phyloP scores from a whole-genome alignment of 2,113 vertebrate genomes.

The Heloderma charlesbogerti region DNA sequence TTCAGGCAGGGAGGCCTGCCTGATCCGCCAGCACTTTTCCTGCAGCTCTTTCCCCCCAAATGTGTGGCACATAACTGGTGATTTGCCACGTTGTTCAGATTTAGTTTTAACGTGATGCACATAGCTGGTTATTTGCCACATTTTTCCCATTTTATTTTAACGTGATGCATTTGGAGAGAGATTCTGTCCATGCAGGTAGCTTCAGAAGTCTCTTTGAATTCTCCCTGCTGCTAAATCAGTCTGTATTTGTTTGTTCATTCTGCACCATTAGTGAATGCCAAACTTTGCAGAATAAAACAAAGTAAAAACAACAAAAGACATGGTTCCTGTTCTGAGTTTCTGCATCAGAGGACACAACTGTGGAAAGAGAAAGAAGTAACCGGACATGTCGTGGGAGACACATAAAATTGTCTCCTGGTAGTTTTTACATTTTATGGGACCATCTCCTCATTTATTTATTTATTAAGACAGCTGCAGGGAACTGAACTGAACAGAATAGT shows the following conservation, averaged over 20 bases:
- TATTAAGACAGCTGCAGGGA: not conserved
- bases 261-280: not conserved
- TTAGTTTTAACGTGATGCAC: not conserved
- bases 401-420: not conserved
- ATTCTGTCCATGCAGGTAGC: not conserved
- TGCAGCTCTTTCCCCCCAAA: constrained; percentile 28
- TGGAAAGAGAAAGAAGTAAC: not conserved
- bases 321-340: not conserved
- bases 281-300: not conserved
- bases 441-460: too few species aligned
- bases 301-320: too few species aligned
- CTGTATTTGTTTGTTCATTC: not conserved
- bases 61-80: constrained; percentile 11
- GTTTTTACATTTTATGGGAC: not conserved
- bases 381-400: too few species aligned
- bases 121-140: constrained; percentile 50
- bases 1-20: constrained; percentile 29
- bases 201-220: not conserved
- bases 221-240: not conserved
- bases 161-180: not conserved
- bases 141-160: constrained; percentile 31
- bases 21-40: constrained; percentile 22
- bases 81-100: constrained; percentile 48
- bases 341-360: not conserved
- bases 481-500: not conserved